Percentiles rank a stretch among this genome's conserved stretches.
phyloP scores from a whole-genome alignment of 2,888 invertebrate genomes.

The Sphinx pinastri region DNA sequence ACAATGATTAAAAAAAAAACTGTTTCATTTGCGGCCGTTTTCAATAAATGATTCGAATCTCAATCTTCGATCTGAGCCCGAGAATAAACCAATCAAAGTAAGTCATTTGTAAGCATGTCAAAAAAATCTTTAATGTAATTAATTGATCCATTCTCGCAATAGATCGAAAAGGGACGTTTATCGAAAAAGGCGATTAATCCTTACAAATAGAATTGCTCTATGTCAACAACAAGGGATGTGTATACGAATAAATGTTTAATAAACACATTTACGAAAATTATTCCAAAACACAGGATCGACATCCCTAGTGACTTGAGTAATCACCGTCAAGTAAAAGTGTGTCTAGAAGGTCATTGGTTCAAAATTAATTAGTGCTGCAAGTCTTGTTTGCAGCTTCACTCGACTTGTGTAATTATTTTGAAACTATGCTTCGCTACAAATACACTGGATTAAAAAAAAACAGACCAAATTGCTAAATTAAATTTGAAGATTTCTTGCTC shows the following conservation, averaged over 20 bases:
- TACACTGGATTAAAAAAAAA: neutral
- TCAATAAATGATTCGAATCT: too few species aligned
- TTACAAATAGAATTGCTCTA: neutral
- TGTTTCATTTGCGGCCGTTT: too few species aligned
- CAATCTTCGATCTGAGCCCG: too few species aligned
- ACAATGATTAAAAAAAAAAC: neutral
- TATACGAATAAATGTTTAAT: too few species aligned
- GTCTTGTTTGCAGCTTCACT: slow-evolving; percentile 16
- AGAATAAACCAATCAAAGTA: too few species aligned
- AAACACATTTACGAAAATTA: neutral
- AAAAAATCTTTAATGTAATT: too few species aligned
- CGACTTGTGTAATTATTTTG: slow-evolving; percentile 10
- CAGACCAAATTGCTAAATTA: too few species aligned
- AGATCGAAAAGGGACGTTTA: too few species aligned
- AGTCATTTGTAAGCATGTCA: too few species aligned
- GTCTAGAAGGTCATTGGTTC: slow-evolving; percentile 11
- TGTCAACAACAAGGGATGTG: neutral
- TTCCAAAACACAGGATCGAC: neutral
- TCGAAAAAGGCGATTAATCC: too few species aligned
- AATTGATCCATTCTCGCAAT: too few species aligned
- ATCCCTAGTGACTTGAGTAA: slow-evolving; percentile 14
- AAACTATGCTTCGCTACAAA: neutral
- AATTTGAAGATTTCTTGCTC: too few species aligned
- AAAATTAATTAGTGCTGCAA: slow-evolving; percentile 18
- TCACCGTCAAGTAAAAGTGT: slow-evolving; percentile 12